phyloP scores from a whole-genome alignment of 2,797 vertebrate genomes.

The Pelochelys cantorii region DNA sequence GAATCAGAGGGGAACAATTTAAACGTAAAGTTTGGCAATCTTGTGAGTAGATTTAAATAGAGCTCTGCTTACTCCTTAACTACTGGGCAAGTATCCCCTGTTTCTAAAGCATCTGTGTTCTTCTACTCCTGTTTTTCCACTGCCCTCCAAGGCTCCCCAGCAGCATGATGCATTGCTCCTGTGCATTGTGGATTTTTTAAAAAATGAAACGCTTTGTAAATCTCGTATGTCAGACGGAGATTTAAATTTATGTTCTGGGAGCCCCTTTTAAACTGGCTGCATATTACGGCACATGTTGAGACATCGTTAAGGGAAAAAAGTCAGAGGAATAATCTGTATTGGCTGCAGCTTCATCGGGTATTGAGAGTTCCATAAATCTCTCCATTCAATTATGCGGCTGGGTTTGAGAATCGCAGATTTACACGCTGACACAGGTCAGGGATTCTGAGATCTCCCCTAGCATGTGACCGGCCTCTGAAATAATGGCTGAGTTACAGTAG shows the following conservation, averaged over 20 bases:
- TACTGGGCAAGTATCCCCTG: not conserved
- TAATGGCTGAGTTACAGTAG: slow-evolving; percentile 16
- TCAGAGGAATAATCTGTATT: slow-evolving; percentile 24
- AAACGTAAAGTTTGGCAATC: not conserved
- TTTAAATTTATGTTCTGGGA: slow-evolving; percentile 57
- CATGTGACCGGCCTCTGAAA: rapidly evolving
- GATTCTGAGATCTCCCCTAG: not conserved
- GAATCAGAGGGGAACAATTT: not conserved
- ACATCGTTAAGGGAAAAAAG: slow-evolving; percentile 40
- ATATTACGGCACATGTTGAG: slow-evolving; percentile 30
- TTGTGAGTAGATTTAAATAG: not conserved
- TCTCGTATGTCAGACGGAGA: slow-evolving; percentile 13
- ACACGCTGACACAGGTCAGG: not conserved
- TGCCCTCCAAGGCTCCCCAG: not conserved
- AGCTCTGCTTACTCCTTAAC: not conserved
- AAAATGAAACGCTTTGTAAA: slow-evolving; percentile 38
- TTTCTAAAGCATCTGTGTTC: rapidly evolving
- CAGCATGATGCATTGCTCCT: slow-evolving; percentile 22
- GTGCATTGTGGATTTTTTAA: not conserved
- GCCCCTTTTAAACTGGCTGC: slow-evolving; percentile 39
- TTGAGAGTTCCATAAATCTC: slow-evolving; percentile 63
- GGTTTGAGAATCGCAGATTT: not conserved
- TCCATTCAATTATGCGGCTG: not conserved
- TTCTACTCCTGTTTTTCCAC: not conserved
- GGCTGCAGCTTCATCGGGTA: not conserved